Percentiles rank a stretch among this genome's conserved stretches.
phyloP scores from a whole-genome alignment of 2,797 vertebrate species.

The Aselliscus stoliczkanus region DNA sequence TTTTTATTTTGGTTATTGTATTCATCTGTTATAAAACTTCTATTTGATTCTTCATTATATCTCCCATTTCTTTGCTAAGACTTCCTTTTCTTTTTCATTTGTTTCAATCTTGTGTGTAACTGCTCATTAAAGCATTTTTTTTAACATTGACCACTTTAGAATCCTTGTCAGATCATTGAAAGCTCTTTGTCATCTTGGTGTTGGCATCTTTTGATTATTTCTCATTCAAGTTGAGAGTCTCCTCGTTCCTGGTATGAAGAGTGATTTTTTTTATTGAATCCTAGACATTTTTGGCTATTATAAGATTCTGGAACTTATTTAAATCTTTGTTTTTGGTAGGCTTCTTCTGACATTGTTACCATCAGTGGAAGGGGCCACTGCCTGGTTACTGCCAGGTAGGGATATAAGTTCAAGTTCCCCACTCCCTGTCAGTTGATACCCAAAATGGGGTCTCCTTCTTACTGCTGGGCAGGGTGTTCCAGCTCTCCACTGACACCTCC shows the following conservation, averaged over 20 bases:
- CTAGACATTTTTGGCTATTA: not conserved
- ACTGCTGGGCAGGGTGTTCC: not conserved
- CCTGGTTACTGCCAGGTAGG: not conserved
- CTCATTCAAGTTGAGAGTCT: not conserved
- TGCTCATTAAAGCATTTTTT: not conserved
- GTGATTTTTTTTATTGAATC: not conserved
- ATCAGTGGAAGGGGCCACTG: not conserved
- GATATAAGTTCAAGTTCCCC: not conserved
- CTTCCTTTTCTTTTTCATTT: not conserved
- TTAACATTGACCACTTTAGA: not conserved
- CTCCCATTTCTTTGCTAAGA: not conserved
- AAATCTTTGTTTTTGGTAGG: not conserved
- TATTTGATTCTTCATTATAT: not conserved
- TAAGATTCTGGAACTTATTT: slow-evolving; percentile 21
- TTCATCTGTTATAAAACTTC: slow-evolving; percentile 6
- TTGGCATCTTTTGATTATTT: not conserved
- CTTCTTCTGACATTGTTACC: not conserved
- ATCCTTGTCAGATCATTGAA: slow-evolving; percentile 13
- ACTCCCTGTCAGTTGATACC: not conserved
- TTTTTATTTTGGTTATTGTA: slow-evolving; percentile 23
- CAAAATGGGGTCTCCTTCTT: not conserved
- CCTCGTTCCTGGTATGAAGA: not conserved
- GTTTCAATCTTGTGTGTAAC: not conserved
- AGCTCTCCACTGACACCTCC: not conserved
- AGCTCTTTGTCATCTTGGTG: not conserved